Evolutionary conservation across 1,140 invertebrate species (phyloP), one percentile per base, ranked within the genome.

Genomic region (Drosophila navojoa): DNA sequence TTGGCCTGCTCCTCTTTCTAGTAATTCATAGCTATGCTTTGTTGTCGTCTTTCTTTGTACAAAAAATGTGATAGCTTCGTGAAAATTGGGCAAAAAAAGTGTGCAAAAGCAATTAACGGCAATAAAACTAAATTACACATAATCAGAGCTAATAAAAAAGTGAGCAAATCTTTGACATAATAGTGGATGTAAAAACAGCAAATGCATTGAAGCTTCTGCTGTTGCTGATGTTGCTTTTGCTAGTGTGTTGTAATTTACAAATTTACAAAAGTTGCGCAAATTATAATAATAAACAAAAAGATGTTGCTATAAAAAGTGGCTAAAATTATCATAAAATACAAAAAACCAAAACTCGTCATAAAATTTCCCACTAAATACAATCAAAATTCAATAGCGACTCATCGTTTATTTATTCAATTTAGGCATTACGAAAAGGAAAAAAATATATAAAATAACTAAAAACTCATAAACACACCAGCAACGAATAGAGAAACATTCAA

Each of bases 81-180:
- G 38, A 57, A 44, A 81, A 74, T 61, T 75, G 22, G n/a, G 59
- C 44, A 59, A 44, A 60, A 49, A 75, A 50, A 55, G 19, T 62
- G 49, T 71, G 58, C 57, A 57, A 64, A 47, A 29, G 32, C 50
- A 76, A 81, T 75, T 81, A 66, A 77, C 60, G 57, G 52, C 55
- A 59, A 76, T 60, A 59, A 72, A 72, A 81, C 13, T 71, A 87
- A 63, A 58, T 45, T 57, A 45, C 22, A 40, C 38, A 63, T 76
- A 87, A 87, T 79, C 70, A 64, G 67, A 76, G 58, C 58, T 15
- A 57, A 66, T 72, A 72, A 81, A 76, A 81, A 66, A 79, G 72
- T 66, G 35, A 59, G 68, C 60, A 76, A 82, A 76, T 82, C 72
- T 71, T 71, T 61, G 13, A 59, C 53, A 4, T 29, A 64, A 40